Evolutionary conservation across 2,113 vertebrate species (phyloP).

Genomic region (Protobothrops flavoviridis): DNA sequence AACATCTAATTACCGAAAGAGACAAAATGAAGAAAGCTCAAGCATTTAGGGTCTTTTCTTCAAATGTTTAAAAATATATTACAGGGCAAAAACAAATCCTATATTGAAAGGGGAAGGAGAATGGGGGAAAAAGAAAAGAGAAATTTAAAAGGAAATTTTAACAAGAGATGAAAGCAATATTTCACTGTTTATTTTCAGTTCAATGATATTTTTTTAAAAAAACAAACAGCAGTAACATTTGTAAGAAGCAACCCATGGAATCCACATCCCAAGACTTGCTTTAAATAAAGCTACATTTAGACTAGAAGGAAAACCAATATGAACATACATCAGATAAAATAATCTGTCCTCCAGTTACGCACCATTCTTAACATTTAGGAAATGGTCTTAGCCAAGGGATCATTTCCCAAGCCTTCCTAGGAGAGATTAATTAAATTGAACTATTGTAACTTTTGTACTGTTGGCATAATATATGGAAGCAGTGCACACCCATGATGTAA

Average conservation of each 20-base stretch:
- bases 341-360: background rate
- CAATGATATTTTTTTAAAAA: background rate
- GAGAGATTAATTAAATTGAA: slow-evolving; percentile 57
- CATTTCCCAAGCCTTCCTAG: slow-evolving; percentile 42
- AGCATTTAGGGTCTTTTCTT: background rate
- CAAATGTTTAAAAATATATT: background rate
- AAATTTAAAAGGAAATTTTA: background rate
- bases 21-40: background rate
- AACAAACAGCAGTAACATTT: background rate
- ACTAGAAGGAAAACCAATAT: background rate
- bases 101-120: background rate
- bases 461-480: slow-evolving; percentile 60
- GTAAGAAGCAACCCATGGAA: background rate
- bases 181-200: background rate
- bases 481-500: slow-evolving; percentile 52
- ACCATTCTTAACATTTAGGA: slow-evolving; percentile 55
- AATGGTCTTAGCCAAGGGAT: slow-evolving; percentile 41
- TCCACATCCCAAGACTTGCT: background rate
- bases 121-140: background rate
- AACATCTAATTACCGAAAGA: background rate
- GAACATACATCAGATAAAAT: background rate
- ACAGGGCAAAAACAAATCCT: no score
- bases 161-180: background rate
- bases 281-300: background rate
- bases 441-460: slow-evolving; percentile 55